Conservation (phyloP, 2,888 invertebrate species). For the Unio delphinus region DNA sequence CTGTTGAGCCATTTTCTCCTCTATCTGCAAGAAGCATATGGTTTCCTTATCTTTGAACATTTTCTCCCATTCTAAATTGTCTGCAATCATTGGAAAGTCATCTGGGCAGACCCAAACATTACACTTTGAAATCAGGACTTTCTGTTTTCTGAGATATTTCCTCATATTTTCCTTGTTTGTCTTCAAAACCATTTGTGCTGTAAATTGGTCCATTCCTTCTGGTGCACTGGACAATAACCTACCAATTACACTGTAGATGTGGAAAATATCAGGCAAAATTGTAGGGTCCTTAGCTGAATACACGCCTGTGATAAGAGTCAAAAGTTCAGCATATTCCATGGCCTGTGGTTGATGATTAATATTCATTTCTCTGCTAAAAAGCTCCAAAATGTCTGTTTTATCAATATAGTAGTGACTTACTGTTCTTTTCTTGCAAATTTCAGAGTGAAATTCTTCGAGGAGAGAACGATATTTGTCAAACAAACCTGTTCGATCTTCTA, state of each 20-base stretch:
- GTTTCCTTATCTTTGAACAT: conserved; percentile 52
- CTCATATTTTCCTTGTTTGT: conserved; percentile 16
- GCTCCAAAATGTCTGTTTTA: conserved; percentile 15
- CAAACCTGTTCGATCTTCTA: conserved; percentile 60
- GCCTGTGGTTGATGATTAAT: conserved; percentile 46
- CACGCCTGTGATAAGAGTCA: conserved; percentile 43
- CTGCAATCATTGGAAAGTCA: conserved; percentile 63
- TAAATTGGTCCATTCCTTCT: conserved; percentile 13
- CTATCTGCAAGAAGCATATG: conserved; percentile 54
- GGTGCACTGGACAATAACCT: conserved; percentile 14
- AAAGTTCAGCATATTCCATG: conserved; percentile 54
- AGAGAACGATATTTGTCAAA: conserved; percentile 48
- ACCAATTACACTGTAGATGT: conserved; percentile 50
- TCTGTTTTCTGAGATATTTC: conserved; percentile 23
- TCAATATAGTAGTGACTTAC: conserved; percentile 28
- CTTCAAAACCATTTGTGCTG: conserved; percentile 16
- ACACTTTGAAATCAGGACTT: conserved; percentile 57
- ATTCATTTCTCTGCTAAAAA: conserved; percentile 37
- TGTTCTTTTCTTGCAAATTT: conserved; percentile 41
- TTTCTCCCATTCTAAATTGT: conserved; percentile 55
- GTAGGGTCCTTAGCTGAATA: conserved; percentile 32
- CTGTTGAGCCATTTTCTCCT: conserved; percentile 15
- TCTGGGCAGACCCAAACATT: conserved; percentile 56
- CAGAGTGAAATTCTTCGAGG: conserved; percentile 49
- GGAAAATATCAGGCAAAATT: conserved; percentile 39